Base-by-base conservation (phyloP, 2,888 invertebrate species). In the Melanotus villosus region DNA sequence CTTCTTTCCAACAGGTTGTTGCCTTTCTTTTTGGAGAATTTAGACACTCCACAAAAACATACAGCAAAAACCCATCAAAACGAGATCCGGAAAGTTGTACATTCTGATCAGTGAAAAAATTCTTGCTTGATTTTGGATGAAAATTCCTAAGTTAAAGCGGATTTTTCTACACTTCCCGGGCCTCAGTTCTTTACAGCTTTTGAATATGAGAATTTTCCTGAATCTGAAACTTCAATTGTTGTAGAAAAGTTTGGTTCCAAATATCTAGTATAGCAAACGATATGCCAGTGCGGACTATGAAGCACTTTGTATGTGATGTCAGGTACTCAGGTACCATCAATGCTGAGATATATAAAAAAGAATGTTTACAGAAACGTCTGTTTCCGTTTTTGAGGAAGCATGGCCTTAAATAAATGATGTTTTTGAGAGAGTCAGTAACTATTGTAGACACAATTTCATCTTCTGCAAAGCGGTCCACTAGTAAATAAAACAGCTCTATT, bases 341-440 rank as follows among this genome's bases (percentile, higher is more conserved):
- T 38, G 12, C 38, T 3, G 12, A 38, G 14, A 12, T 38, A 38
- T 38, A 14, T 12, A 38, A 12, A 12, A 12, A 2, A 12, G 38
- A 38, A 12, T 14, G 38, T 12, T 38, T 12, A 1, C n/a, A 38
- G 14, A 38, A 38, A 38, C 12, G n/a, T 36, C 36, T n/a, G n/a
- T 10, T 36, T 36, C n/a, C 36, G 36, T 36, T 36, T 36, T n/a
- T 36, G 7, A 36, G 36, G 36, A 36, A 36, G 36, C 36, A 36
- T 36, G 36, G n/a, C n/a, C n/a, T n/a, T n/a, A n/a, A n/a, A n/a
- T n/a, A n/a, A n/a, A n/a, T n/a, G n/a, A n/a, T n/a, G n/a, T n/a
- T n/a, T n/a, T n/a, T n/a, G n/a, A n/a, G n/a, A n/a, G n/a, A n/a
- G n/a, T n/a, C n/a, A n/a, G n/a, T n/a, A n/a, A n/a, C n/a, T n/a